Conservation (phyloP, 2,888 invertebrate species). For the Trypoxylon attenuatum region DNA sequence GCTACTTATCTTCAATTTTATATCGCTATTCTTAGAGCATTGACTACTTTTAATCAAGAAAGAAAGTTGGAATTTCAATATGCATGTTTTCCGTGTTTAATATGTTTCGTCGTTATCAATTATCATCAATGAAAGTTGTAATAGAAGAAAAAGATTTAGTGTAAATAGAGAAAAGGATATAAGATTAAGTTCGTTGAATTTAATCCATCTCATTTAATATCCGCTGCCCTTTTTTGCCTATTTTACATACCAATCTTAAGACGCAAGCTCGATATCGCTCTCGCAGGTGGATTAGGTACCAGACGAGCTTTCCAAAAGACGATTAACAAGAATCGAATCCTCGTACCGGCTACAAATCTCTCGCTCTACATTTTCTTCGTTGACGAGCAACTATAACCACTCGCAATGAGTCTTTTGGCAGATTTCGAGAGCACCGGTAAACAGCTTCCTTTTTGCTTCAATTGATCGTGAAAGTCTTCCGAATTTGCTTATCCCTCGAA, state of each 20-base stretch:
- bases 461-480: neutral
- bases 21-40: no score
- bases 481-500: neutral
- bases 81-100: no score
- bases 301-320: conserved; percentile 50
- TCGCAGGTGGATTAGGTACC: conserved; percentile 40
- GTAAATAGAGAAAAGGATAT: conserved; percentile 1
- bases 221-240: neutral
- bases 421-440: neutral
- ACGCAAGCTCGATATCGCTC: no score
- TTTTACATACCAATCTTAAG: no score
- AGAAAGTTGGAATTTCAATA: no score
- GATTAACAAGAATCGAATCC: conserved; percentile 43
- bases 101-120: no score
- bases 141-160: neutral
- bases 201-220: neutral
- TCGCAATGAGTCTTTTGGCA: neutral
- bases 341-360: neutral
- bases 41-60: no score
- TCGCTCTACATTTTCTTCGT: conserved; percentile 32
- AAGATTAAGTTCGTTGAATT: neutral
- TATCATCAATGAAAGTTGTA: no score
- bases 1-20: no score
- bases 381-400: neutral
- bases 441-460: no score